A percentile compares a stretch with the other conserved stretches of the same genome.
phyloP scores from a whole-genome alignment of 2,888 invertebrate species.

The Chrysina gloriosa region DNA sequence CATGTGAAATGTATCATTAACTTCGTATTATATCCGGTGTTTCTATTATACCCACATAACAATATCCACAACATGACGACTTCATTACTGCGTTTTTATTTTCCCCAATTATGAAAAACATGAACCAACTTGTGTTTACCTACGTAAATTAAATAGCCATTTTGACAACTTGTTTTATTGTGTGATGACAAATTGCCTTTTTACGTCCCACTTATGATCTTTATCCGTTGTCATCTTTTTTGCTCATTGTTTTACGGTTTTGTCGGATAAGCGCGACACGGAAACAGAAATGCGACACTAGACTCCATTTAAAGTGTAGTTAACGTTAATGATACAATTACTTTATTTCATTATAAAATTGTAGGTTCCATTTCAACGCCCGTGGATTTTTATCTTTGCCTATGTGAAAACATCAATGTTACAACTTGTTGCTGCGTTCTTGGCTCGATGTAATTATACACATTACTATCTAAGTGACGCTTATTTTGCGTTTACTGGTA shows the following conservation, averaged over 20 bases:
- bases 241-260: slow-evolving; percentile 46
- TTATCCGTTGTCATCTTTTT: slow-evolving; percentile 36
- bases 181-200: slow-evolving; percentile 58
- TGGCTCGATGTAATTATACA: slow-evolving; percentile 1
- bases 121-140: slow-evolving; percentile 18
- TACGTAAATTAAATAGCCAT: slow-evolving; percentile 56
- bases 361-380: slow-evolving; percentile 25
- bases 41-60: slow-evolving; percentile 29
- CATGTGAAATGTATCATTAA: slow-evolving; percentile 38
- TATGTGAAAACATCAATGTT: slow-evolving; percentile 19
- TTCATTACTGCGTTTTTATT: slow-evolving; percentile 39
- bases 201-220: slow-evolving; percentile 51
- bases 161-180: slow-evolving; percentile 53
- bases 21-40: slow-evolving; percentile 36
- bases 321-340: slow-evolving; percentile 47
- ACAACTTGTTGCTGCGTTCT: background rate
- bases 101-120: slow-evolving; percentile 29
- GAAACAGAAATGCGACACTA: slow-evolving; percentile 41
- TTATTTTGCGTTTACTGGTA: slow-evolving; percentile 20
- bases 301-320: slow-evolving; percentile 48
- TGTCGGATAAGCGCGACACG: slow-evolving; percentile 30
- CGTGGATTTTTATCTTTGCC: background rate
- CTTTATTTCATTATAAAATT: slow-evolving; percentile 43
- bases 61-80: slow-evolving; percentile 37
- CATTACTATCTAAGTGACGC: slow-evolving; percentile 13